These are phyloP conservation scores for Myiozetetes cayanensis DNA, from an alignment of 2,113 vertebrate species.

Conservation along the genomic window DNA sequence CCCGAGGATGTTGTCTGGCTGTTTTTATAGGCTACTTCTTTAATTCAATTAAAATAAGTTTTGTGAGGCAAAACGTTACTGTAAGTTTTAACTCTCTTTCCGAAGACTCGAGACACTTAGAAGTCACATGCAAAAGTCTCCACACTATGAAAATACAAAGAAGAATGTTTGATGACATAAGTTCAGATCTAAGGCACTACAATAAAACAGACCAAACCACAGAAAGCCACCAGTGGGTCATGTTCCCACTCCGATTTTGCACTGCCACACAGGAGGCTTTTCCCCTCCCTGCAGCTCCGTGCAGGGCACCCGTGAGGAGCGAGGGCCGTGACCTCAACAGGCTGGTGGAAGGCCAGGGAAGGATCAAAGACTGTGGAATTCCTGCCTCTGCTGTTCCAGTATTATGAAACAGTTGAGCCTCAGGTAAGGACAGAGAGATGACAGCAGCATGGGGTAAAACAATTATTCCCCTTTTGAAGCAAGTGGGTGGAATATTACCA, in stretches of 20 bases:
- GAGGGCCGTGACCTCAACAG: not conserved
- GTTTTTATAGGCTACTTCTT: not conserved
- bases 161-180: not conserved
- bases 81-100: not conserved
- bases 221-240: not conserved
- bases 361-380: not conserved
- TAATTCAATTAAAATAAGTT: not conserved
- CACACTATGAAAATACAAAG: not conserved
- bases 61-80: not conserved
- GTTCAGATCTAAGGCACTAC: not conserved
- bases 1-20: not conserved
- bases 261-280: not conserved
- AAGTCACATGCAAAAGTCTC: not conserved
- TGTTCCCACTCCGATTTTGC: not conserved
- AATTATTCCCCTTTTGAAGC: not conserved
- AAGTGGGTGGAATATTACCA: not conserved
- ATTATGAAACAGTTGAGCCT: not conserved
- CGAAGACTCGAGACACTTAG: not conserved
- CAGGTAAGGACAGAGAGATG: not conserved
- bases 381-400: not conserved
- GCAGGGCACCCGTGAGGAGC: not conserved
- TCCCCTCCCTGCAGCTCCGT: accelerated
- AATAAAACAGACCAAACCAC: not conserved
- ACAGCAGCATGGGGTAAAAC: not conserved
- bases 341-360: not conserved